These are phyloP conservation scores for Eupithecia dodoneata DNA, from an alignment of 2,888 invertebrate species.

Conservation along the genomic window DNA sequence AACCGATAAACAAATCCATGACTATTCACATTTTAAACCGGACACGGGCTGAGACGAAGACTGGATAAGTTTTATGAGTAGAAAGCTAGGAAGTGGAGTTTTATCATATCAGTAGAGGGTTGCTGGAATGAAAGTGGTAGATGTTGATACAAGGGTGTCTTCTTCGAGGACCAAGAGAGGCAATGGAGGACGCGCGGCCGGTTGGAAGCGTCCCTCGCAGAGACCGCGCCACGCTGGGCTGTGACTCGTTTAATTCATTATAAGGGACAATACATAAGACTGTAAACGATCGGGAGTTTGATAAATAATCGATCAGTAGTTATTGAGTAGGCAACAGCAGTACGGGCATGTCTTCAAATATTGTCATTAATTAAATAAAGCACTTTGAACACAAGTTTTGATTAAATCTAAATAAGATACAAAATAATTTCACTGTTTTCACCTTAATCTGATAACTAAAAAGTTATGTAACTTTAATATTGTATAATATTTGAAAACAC, in stretches of 20 bases:
- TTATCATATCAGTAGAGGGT: constrained; percentile 78
- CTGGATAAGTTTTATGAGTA: constrained; percentile 73
- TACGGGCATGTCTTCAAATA: constrained; percentile 47
- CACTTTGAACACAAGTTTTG: constrained; percentile 55
- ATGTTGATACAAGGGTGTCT: constrained; percentile 57
- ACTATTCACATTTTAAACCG: constrained; percentile 42
- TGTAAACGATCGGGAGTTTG: constrained; percentile 59
- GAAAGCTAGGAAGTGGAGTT: constrained; percentile 65
- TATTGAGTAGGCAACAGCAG: constrained; percentile 51
- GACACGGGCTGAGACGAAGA: constrained; percentile 70
- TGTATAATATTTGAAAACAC: constrained; percentile 25
- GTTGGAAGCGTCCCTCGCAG: constrained; percentile 38
- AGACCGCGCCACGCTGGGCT: constrained; percentile 53
- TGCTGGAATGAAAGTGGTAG: constrained; percentile 55
- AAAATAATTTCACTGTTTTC: constrained; percentile 39
- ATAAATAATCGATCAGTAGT: constrained; percentile 52
- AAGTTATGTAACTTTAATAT: constrained; percentile 3
- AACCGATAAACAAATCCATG: constrained; percentile 66
- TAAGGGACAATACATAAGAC: constrained; percentile 70
- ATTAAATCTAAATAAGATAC: constrained; percentile 44
- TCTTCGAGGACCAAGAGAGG: constrained; percentile 71
- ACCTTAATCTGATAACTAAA: constrained; percentile 14
- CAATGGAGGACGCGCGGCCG: constrained; percentile 46
- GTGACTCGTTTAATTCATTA: constrained; percentile 63
- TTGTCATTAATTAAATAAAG: constrained; percentile 52